A percentile compares a stretch with the other conserved stretches of the same genome.
Conservation (phyloP, 2,888 invertebrate species). For the Drosophila flavopinicola region DNA sequence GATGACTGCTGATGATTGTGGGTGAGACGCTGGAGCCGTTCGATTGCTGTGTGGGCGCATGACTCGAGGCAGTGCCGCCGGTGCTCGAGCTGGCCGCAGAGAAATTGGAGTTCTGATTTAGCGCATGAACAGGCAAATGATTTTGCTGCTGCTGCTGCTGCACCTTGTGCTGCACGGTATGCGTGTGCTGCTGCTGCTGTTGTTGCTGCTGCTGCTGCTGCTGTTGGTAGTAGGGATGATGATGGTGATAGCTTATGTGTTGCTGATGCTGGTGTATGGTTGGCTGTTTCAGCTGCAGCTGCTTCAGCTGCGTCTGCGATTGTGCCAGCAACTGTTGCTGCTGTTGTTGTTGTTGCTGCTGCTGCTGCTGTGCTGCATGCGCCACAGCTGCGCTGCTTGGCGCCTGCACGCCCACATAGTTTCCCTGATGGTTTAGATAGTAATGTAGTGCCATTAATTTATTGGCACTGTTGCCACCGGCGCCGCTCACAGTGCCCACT, state of each 20-base stretch:
- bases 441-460: slow-evolving; percentile 82
- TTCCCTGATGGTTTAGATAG: slow-evolving; percentile 81
- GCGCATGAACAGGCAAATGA: slow-evolving; percentile 77
- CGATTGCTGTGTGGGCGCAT: slow-evolving; percentile 82
- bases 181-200: slow-evolving; percentile 36
- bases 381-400: slow-evolving; percentile 31
- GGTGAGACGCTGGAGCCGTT: slow-evolving; percentile 82
- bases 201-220: slow-evolving; percentile 52
- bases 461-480: slow-evolving; percentile 56
- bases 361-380: slow-evolving; percentile 13
- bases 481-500: slow-evolving; percentile 32
- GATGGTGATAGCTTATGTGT: slow-evolving; percentile 74
- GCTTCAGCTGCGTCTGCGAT: slow-evolving; percentile 81
- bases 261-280: slow-evolving; percentile 81
- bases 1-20: slow-evolving; percentile 62
- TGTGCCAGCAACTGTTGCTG: slow-evolving; percentile 77
- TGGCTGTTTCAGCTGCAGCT: slow-evolving; percentile 81
- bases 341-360: slow-evolving; percentile 31
- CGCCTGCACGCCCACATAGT: slow-evolving; percentile 60
- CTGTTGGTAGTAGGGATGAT: slow-evolving; percentile 81
- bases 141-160: slow-evolving; percentile 47
- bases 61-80: slow-evolving; percentile 82
- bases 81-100: slow-evolving; percentile 82
- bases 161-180: slow-evolving; percentile 40
- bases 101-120: slow-evolving; percentile 82